These are phyloP conservation scores for Dendrocincla fuliginosa DNA, from an alignment of 2,797 vertebrate genomes.

Conservation along the genomic window DNA sequence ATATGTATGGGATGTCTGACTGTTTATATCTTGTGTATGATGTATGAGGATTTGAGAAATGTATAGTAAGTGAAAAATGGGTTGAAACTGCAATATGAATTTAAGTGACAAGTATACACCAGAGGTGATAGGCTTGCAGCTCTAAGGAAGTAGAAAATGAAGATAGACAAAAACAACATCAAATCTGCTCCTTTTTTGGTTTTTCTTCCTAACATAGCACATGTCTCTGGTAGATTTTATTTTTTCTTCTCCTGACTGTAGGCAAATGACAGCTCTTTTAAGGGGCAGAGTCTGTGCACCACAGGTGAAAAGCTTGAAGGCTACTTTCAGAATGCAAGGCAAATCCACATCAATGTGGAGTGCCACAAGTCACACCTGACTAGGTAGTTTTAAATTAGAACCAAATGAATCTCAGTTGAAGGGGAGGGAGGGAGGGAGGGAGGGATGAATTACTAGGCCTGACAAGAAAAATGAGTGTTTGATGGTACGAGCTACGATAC, in stretches of 20 bases:
- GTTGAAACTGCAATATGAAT: conserved; percentile 24
- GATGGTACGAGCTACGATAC: conserved; percentile 71
- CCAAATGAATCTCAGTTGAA: conserved; percentile 36
- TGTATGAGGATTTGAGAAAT: conserved; percentile 43
- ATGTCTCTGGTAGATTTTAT: not conserved
- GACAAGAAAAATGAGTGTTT: conserved; percentile 57
- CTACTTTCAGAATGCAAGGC: conserved; percentile 7
- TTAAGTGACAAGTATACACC: not conserved
- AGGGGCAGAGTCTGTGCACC: not conserved
- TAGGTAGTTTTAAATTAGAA: conserved; percentile 65
- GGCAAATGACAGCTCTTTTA: not conserved
- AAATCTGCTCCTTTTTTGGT: not conserved
- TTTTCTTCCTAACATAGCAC: not conserved
- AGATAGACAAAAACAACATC: not conserved
- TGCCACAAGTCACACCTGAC: conserved; percentile 35
- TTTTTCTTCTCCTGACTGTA: not conserved
- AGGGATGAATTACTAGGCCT: conserved; percentile 42
- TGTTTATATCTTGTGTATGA: conserved; percentile 14
- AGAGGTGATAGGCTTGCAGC: conserved; percentile 3
- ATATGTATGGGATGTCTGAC: not conserved
- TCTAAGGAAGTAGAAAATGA: conserved; percentile 21
- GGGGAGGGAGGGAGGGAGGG: not conserved
- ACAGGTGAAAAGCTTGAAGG: not conserved
- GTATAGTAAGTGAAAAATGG: conserved; percentile 71
- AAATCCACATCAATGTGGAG: conserved; percentile 36